Base-by-base conservation (phyloP, 1,140 invertebrate species). In the Bombus ignitus region DNA sequence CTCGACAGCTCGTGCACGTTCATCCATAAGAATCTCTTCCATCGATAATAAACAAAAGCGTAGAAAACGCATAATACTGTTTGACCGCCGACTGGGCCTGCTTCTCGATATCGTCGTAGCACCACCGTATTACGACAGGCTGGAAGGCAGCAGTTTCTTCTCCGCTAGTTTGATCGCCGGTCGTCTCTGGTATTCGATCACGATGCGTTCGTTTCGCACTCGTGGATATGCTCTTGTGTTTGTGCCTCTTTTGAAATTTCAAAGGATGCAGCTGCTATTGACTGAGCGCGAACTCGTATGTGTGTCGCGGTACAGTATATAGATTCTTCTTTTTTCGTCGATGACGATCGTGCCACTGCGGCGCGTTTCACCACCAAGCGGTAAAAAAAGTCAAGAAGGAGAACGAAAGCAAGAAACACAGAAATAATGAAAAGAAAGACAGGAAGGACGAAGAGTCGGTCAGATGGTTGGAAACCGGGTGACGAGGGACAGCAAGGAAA, bases 261-360 rank as follows among this genome's bases (percentile, higher is more conserved):
- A 57, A 77, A 79, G 76, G 47, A 80, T 80, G 66, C 37, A 18
- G 47, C 75, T n/a, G 66, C 77, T 84, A 84, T 84, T 79, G 83
- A 84, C 83, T 84, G 76, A 79, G 76, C 83, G 83, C 83, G 53
- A 59, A 59, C 65, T 80, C 68, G 83, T 80, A 85, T 85, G 77
- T 80, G 57, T 85, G 83, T 85, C 83, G 83, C 83, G 53, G 83
- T n/a, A 65, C 76, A 22, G 68, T 85, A 85, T 85, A 85, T 85
- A 85, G 76, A 47, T 57, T 72, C 75, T 87, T 44, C 79, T 70
- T 87, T 87, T 72, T 83, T 77, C 81, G 66, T 83, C 81, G 72
- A 84, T 84, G 81, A 87, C 81, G 74, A 82, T 74, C 71, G 71
- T 86, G 47, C 44, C 78, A 53, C 82, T 84, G 76, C 53, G 76